A percentile compares a stretch with the other conserved stretches of the same genome.
Evolutionary conservation across 37 sponge, comb jelly and placozoan species (phyloP).

Genomic region (Oscarella lobularis): DNA sequence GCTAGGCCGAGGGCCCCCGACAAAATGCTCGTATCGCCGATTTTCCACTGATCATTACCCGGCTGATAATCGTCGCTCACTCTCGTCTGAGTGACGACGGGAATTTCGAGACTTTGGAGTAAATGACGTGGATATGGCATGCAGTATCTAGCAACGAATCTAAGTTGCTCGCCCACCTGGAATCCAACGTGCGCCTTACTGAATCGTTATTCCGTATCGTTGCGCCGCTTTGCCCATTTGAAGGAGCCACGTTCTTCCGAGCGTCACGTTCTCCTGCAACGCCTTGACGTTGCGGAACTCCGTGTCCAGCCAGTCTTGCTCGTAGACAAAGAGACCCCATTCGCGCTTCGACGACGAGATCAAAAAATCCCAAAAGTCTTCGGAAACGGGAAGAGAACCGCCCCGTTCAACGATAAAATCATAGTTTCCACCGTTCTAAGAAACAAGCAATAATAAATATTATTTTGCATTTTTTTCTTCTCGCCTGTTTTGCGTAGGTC

Average conservation of each 20-base stretch:
- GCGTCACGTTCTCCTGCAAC: conserved; percentile 12
- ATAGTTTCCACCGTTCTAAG: conserved; percentile 48
- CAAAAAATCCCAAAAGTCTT: conserved; percentile 49
- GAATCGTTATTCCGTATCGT: conserved; percentile 42
- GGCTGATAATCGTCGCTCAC: conserved; percentile 57
- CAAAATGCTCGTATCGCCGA: conserved; percentile 57
- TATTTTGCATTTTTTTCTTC: neutral
- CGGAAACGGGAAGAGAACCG: conserved; percentile 24
- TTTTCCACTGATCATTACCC: conserved; percentile 58
- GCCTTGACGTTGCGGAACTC: neutral
- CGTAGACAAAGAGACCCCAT: conserved; percentile 53
- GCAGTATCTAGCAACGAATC: conserved; percentile 30
- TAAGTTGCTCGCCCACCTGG: neutral
- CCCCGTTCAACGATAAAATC: conserved; percentile 40
- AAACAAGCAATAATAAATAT: neutral
- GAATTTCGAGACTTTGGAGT: conserved; percentile 33
- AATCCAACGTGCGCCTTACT: conserved; percentile 20
- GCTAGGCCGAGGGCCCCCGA: conserved; percentile 46
- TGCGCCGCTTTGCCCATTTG: conserved; percentile 61
- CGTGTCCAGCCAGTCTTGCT: conserved; percentile 62
- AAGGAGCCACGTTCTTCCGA: conserved; percentile 37
- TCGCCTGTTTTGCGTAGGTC: conserved; percentile 48
- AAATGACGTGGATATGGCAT: conserved; percentile 60
- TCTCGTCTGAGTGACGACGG: conserved; percentile 54
- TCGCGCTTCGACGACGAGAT: conserved; percentile 23